Conservation (phyloP, 2,888 invertebrate genomes). For the Idaea aversata region DNA sequence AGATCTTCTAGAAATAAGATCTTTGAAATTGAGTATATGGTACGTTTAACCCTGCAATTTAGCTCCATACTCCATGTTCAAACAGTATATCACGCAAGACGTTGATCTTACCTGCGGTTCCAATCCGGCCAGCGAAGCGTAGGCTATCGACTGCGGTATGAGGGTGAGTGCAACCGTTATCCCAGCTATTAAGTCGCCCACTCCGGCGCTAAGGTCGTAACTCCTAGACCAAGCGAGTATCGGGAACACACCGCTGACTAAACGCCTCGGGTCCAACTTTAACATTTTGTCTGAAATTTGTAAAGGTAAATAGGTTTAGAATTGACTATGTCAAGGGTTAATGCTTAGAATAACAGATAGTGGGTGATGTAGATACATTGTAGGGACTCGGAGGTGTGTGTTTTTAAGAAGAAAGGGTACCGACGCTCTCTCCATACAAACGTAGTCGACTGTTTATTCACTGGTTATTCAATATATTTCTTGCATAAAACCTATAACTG, state of each 20-base stretch:
- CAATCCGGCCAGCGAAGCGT: slow-evolving; percentile 86
- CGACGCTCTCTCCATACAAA: too few relatives aligned
- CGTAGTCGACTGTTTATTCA: too few relatives aligned
- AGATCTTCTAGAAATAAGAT: too few relatives aligned
- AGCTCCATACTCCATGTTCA: not conserved
- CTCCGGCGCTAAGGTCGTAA: slow-evolving; percentile 77
- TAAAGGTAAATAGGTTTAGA: slow-evolving; percentile 2
- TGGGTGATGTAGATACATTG: not conserved
- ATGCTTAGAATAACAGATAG: not conserved
- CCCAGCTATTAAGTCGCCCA: slow-evolving; percentile 87
- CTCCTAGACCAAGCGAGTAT: slow-evolving; percentile 80
- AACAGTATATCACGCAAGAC: slow-evolving; percentile 8
- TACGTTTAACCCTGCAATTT: slow-evolving; percentile 2
- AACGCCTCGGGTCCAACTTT: slow-evolving; percentile 45
- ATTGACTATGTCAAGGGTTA: not conserved
- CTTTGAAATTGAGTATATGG: too few relatives aligned
- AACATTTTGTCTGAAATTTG: slow-evolving; percentile 42
- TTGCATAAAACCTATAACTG: too few relatives aligned
- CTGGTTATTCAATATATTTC: too few relatives aligned
- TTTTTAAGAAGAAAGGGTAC: too few relatives aligned
- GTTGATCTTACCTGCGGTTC: slow-evolving; percentile 82
- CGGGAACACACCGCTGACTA: slow-evolving; percentile 68
- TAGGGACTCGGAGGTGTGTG: not conserved
- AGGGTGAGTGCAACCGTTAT: slow-evolving; percentile 88
- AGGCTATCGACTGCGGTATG: slow-evolving; percentile 89